Conservation (phyloP, 2,797 vertebrate species). For the Pseudochaenichthys georgianus region DNA sequence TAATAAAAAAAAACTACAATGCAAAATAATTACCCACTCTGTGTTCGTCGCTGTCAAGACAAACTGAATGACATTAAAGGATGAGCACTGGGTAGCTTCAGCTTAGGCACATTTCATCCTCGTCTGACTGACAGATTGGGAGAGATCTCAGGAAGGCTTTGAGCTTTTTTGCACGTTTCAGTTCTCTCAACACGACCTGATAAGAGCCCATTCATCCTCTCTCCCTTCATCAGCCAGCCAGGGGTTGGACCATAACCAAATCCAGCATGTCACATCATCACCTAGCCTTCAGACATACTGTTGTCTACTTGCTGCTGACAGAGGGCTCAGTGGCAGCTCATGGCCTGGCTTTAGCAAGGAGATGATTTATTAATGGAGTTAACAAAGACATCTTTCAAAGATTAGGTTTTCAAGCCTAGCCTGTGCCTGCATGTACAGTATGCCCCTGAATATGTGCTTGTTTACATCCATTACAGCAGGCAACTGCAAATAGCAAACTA, state of each 20-base stretch:
- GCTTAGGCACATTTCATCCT: constrained; percentile 63
- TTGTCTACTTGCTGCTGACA: constrained; percentile 56
- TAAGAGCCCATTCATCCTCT: constrained; percentile 67
- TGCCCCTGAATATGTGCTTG: background rate
- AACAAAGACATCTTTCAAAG: constrained; percentile 56
- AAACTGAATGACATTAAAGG: constrained; percentile 66
- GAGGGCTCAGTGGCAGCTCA: constrained; percentile 42
- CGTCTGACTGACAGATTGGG: constrained; percentile 62
- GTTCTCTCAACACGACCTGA: constrained; percentile 68
- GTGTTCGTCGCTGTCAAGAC: constrained; percentile 48
- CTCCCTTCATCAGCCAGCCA: constrained; percentile 60
- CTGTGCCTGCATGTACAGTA: constrained; percentile 21
- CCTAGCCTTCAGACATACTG: constrained; percentile 49
- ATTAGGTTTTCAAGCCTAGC: constrained; percentile 19
- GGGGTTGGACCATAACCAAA: constrained; percentile 63
- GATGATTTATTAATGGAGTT: constrained; percentile 48
- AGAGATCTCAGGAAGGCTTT: constrained; percentile 63
- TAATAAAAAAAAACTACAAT: constrained; percentile 54
- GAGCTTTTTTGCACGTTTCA: constrained; percentile 55
- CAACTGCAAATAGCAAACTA: constrained; percentile 36
- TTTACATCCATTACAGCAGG: constrained; percentile 20
- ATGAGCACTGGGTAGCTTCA: constrained; percentile 42
- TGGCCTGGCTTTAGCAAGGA: constrained; percentile 40
- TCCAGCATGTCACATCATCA: constrained; percentile 67
- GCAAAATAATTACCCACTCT: constrained; percentile 68